phyloP scores from a whole-genome alignment of 2,888 invertebrate genomes.

The Eilema griseolum region DNA sequence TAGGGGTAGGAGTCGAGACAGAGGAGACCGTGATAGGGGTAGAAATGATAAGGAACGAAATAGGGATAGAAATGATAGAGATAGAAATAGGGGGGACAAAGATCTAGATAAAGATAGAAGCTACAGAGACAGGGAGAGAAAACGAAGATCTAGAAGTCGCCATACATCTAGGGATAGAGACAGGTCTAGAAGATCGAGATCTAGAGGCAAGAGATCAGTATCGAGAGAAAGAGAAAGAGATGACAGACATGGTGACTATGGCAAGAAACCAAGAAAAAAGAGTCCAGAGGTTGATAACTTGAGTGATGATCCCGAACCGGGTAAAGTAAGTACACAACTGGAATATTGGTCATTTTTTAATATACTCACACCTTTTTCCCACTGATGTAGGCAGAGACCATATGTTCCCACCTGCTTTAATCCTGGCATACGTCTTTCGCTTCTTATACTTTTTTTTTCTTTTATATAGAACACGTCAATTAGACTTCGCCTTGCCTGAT shows the following conservation, averaged over 20 bases:
- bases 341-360: too few species aligned
- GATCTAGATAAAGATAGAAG: conserved; percentile 64
- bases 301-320: conserved; percentile 92
- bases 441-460: too few species aligned
- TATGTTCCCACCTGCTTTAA: too few species aligned
- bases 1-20: conserved; percentile 32
- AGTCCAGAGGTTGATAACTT: conserved; percentile 85
- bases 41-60: conserved; percentile 56
- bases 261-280: conserved; percentile 67
- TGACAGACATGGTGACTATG: conserved; percentile 65
- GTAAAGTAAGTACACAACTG: conserved; percentile 84
- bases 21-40: conserved; percentile 54
- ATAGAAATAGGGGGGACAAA: conserved; percentile 43
- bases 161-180: conserved; percentile 61
- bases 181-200: conserved; percentile 57
- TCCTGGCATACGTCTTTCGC: too few species aligned
- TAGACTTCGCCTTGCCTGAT: too few species aligned
- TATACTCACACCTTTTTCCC: too few species aligned
- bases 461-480: too few species aligned
- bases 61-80: conserved; percentile 51
- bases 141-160: conserved; percentile 62
- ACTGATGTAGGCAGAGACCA: too few species aligned
- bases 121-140: conserved; percentile 53
- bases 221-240: conserved; percentile 59
- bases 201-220: conserved; percentile 62